Evolutionary conservation across 1,140 invertebrate genomes (phyloP).

Genomic region (Drosophila obscura): DNA sequence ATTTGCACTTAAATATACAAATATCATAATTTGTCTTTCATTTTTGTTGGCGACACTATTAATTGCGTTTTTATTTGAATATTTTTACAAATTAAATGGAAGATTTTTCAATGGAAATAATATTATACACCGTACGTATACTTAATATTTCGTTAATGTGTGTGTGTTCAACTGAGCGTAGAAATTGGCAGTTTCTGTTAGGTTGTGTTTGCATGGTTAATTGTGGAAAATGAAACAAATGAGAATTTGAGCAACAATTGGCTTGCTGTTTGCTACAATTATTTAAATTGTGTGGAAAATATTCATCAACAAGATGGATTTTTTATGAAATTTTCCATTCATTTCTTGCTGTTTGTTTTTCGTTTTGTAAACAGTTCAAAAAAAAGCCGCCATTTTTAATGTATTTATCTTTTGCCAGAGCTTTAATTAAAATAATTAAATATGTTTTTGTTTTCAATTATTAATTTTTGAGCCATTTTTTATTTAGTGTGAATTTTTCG

Average conservation of each 20-base stretch:
- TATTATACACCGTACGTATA: background rate
- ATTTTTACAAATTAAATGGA: slow-evolving; percentile 25
- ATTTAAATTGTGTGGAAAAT: slow-evolving; percentile 1
- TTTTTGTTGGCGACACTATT: slow-evolving; percentile 30
- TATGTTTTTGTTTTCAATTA: slow-evolving; percentile 46
- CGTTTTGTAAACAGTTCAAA: slow-evolving; percentile 29
- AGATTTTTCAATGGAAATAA: slow-evolving; percentile 9
- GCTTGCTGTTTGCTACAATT: background rate
- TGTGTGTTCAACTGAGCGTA: slow-evolving; percentile 2
- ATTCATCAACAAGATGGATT: too few relatives aligned
- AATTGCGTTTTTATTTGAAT: slow-evolving; percentile 4
- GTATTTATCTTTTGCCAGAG: background rate
- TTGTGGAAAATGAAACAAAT: background rate
- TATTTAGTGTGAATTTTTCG: slow-evolving; percentile 21
- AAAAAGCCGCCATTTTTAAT: slow-evolving; percentile 11
- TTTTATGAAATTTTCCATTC: slow-evolving; percentile 10
- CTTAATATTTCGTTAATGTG: background rate
- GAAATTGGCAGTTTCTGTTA: slow-evolving; percentile 37
- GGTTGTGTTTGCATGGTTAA: slow-evolving; percentile 12
- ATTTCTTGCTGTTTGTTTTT: slow-evolving; percentile 6
- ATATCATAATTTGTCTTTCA: slow-evolving; percentile 40
- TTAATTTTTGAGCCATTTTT: slow-evolving; percentile 50
- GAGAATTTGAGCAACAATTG: background rate
- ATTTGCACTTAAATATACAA: slow-evolving; percentile 54
- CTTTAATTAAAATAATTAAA: slow-evolving; percentile 35